Percentiles rank a stretch among this genome's conserved stretches.
phyloP scores from a whole-genome alignment of 2,797 vertebrate genomes.

The Catostomus latipinnis region DNA sequence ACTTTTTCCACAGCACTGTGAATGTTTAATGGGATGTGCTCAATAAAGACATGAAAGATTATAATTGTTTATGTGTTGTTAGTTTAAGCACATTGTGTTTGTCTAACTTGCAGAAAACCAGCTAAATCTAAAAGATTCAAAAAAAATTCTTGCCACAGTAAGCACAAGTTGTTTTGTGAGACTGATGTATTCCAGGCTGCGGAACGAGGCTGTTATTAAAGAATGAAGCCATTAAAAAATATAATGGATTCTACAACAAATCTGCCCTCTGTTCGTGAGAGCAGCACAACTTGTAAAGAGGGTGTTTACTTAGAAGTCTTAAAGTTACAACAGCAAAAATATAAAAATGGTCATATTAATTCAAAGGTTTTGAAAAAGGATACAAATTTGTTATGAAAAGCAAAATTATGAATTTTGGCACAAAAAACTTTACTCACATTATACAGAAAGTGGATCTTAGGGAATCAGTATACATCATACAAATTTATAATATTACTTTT shows the following conservation, averaged over 20 bases:
- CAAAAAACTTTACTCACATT: background rate
- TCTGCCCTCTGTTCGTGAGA: background rate
- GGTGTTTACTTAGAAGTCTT: background rate
- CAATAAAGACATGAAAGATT: too few relatives aligned
- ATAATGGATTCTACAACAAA: background rate
- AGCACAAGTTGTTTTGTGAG: background rate
- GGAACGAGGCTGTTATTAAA: background rate
- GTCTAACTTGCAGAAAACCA: too few relatives aligned
- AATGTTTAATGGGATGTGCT: too few relatives aligned
- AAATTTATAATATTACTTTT: background rate
- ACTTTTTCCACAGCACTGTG: too few relatives aligned
- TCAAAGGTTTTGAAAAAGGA: too few relatives aligned
- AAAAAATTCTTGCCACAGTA: too few relatives aligned
- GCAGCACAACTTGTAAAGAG: background rate
- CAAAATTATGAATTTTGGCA: background rate
- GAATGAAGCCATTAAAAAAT: background rate
- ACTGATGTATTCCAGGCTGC: background rate
- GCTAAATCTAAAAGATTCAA: too few relatives aligned
- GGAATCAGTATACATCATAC: background rate
- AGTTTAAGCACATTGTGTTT: too few relatives aligned
- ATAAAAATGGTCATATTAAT: too few relatives aligned
- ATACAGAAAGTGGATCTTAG: background rate
- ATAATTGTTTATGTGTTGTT: too few relatives aligned
- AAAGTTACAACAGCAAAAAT: background rate
- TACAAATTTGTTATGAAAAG: background rate